Base-by-base conservation (phyloP, 2,113 vertebrate genomes). In the Chaetorhynchus papuensis region DNA sequence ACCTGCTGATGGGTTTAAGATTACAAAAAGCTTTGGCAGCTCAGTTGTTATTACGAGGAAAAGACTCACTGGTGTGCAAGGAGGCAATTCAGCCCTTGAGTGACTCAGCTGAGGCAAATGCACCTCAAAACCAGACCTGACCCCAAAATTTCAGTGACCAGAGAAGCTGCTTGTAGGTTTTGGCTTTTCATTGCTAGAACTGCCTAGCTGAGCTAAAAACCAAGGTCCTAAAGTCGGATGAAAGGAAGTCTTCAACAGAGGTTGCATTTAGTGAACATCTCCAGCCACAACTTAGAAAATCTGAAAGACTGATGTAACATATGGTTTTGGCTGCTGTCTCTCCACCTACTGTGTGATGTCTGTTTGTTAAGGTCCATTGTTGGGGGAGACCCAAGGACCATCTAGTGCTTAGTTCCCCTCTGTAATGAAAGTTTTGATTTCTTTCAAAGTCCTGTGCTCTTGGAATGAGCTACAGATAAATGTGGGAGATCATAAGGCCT, bases 11-110 rank as follows among this genome's bases (percentile, higher is more conserved):
- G 3, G 3, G 10, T 81, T 93, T 53, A 57, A 63, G 52, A 44
- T 33, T 35, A 26, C 24, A 72, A 66, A 71, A 64, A 27, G 15
- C 35, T 81, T 59, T 59, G 65, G 47, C 3, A 52, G 41, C n/a
- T 65, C 21, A 47, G 37, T 15, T 63, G 23, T 39, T 85, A 14
- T 15, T 39, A n/a, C 6, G 13, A 27, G 72, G 50, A 75, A 83
- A 33, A n/a, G 28, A 39, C 35, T 60, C 0, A 0, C 45, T n/a
- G 18, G 6, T 37, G 8, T 22, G 41, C 35, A n/a, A 20, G 16
- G 39, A 52, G 27, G 19, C 41, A 60, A 14, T 35, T 79, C 19
- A 30, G 89, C 20, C 16, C 6, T 2, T 7, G 26, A 53, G 15
- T 18, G 37, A 60, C 35, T 42, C 44, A 39, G 13, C 10, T 23